Evolutionary conservation across 2,113 vertebrate genomes (phyloP).

Genomic region (Pimephales promelas): DNA sequence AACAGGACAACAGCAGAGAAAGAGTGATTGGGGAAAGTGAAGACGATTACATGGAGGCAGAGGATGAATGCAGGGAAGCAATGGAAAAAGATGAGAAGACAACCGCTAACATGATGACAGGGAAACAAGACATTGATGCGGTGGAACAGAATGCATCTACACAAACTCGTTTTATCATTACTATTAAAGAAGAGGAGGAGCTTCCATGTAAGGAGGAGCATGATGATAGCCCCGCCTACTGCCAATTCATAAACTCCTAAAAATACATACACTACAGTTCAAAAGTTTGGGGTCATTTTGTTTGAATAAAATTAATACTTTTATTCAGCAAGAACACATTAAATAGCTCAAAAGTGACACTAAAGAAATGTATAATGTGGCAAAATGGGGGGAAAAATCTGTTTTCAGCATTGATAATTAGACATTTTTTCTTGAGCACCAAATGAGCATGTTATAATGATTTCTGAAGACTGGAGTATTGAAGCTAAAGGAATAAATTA

Average conservation of each 20-base stretch:
- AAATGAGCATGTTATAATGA: neutral
- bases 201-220: constrained; percentile 24
- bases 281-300: neutral
- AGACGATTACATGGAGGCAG: constrained; percentile 34
- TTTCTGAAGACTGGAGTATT: neutral
- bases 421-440: neutral
- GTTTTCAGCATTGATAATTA: no score
- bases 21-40: constrained; percentile 10
- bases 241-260: constrained; percentile 44
- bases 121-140: constrained; percentile 64
- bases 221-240: neutral
- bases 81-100: constrained; percentile 65
- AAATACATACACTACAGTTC: neutral
- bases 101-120: constrained; percentile 21
- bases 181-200: constrained; percentile 89
- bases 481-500: neutral
- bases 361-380: neutral
- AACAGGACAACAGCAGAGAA: constrained; percentile 48
- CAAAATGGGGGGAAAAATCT: no score
- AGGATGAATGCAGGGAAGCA: constrained; percentile 39
- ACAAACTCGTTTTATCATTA: constrained; percentile 81
- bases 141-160: constrained; percentile 82
- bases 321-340: neutral
- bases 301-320: neutral
- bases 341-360: neutral